Evolutionary conservation across 2,888 invertebrate genomes (phyloP).

Genomic region (Drosophila niveifrons): DNA sequence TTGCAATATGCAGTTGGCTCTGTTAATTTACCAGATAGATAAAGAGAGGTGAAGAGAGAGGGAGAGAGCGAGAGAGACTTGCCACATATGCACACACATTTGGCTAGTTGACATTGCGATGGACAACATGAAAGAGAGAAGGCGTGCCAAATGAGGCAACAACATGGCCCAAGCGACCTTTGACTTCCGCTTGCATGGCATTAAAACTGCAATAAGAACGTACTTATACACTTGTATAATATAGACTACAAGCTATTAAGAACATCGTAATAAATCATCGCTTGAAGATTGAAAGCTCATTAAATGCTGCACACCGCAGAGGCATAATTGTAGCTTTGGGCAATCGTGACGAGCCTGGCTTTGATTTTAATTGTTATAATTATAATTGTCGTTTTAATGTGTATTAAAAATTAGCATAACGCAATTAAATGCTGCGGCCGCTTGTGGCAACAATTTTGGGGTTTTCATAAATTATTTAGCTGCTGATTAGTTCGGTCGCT

Average conservation of each 20-base stretch:
- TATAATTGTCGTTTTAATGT: conserved; percentile 39
- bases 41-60: neutral
- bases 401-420: conserved; percentile 63
- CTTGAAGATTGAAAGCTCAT: conserved; percentile 64
- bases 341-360: conserved; percentile 16
- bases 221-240: neutral
- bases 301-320: conserved; percentile 40
- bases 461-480: conserved; percentile 59
- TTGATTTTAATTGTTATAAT: conserved; percentile 45
- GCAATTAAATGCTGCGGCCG: conserved; percentile 62
- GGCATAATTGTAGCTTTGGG: conserved; percentile 42
- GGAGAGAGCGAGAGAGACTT: neutral
- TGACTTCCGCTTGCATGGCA: conserved; percentile 34
- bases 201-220: conserved; percentile 35
- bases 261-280: conserved; percentile 69
- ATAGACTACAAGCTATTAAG: conserved; percentile 55
- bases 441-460: conserved; percentile 43
- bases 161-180: conserved; percentile 25
- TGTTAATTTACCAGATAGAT: conserved; percentile 33
- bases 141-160: conserved; percentile 25
- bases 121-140: neutral
- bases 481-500: conserved; percentile 45
- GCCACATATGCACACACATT: conserved; percentile 25
- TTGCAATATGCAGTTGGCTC: conserved; percentile 47
- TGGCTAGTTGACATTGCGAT: conserved; percentile 28